Conservation (phyloP, 2,113 vertebrate genomes). For the Chaenogobius annularis region DNA sequence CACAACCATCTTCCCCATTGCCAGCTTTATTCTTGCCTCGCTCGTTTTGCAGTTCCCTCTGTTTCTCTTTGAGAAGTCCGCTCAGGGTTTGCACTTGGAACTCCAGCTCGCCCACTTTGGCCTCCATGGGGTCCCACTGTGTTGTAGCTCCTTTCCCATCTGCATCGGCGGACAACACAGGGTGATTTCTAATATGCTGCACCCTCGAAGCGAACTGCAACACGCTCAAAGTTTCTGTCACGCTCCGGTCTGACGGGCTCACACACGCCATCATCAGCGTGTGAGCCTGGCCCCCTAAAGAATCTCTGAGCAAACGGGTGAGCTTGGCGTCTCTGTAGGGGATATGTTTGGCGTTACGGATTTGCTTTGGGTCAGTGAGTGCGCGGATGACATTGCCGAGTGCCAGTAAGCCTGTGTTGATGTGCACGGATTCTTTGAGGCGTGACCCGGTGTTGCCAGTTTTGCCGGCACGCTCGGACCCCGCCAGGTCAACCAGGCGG, state of each 20-base stretch:
- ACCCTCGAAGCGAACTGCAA: constrained; percentile 88
- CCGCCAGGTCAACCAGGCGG: constrained; percentile 90
- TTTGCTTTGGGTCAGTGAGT: constrained; percentile 80
- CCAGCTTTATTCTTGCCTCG: constrained; percentile 55
- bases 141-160: constrained; percentile 30
- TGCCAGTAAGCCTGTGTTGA: constrained; percentile 87
- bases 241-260: constrained; percentile 84
- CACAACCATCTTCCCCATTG: constrained; percentile 4
- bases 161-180: constrained; percentile 47
- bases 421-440: constrained; percentile 88
- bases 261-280: constrained; percentile 90
- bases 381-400: constrained; percentile 91
- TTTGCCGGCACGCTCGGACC: constrained; percentile 86
- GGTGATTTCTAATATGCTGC: constrained; percentile 85
- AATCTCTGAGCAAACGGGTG: constrained; percentile 89
- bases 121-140: constrained; percentile 75
- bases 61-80: constrained; percentile 83
- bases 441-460: constrained; percentile 83
- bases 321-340: constrained; percentile 92
- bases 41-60: constrained; percentile 79
- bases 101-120: constrained; percentile 83
- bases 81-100: constrained; percentile 81
- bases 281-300: constrained; percentile 88
- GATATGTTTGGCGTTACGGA: constrained; percentile 66
- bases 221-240: constrained; percentile 86